Conservation (phyloP, 2,797 vertebrate species). For the Girardinus metallicus region DNA sequence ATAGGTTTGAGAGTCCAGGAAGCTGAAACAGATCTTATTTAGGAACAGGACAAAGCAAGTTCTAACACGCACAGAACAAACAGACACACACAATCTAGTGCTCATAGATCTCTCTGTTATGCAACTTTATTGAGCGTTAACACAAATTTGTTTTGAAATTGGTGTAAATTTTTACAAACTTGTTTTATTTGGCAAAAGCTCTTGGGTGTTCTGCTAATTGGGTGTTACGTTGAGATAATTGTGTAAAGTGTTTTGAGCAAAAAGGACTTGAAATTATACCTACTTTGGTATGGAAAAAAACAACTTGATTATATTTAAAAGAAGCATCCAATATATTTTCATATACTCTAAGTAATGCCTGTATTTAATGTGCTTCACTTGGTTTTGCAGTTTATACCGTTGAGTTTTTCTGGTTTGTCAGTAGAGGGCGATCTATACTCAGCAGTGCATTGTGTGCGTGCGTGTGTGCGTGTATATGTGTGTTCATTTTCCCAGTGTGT, state of each 20-base stretch:
- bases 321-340: not conserved
- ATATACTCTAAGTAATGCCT: not conserved
- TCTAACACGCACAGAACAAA: not conserved
- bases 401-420: slow-evolving; percentile 68
- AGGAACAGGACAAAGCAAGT: not conserved
- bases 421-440: slow-evolving; percentile 90
- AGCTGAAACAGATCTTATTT: not conserved
- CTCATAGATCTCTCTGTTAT: not conserved
- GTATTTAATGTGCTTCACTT: not conserved
- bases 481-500: slow-evolving; percentile 54
- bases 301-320: not conserved
- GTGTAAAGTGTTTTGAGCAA: not conserved
- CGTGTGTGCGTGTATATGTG: slow-evolving; percentile 34
- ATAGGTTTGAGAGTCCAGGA: not conserved
- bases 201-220: not conserved
- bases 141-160: not conserved
- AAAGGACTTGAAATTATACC: not conserved
- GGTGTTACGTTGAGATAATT: not conserved
- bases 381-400: slow-evolving; percentile 13
- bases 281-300: not conserved
- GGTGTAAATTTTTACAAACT: not conserved
- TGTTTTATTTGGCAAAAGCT: not conserved
- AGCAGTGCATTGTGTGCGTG: slow-evolving; percentile 64
- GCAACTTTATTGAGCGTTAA: not conserved
- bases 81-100: not conserved